Evolutionary conservation across 1,140 invertebrate species (phyloP).

Genomic region (Gyrodactylus salaris): DNA sequence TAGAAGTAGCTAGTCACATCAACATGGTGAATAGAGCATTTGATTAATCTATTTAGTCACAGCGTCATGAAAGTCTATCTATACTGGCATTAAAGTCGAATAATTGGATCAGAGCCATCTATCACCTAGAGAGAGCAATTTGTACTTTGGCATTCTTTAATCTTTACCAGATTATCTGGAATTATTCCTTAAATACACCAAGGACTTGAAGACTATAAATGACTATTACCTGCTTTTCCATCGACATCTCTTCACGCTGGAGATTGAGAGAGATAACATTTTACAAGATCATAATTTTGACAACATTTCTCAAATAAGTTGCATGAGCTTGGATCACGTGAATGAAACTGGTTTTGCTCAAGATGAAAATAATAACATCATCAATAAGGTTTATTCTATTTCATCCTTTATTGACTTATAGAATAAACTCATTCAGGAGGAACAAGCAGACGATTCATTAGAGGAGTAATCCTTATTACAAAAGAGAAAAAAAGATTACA

Average conservation of each 20-base stretch:
- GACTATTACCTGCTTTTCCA: background rate
- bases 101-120: background rate
- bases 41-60: background rate
- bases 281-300: no score
- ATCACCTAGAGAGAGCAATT: background rate
- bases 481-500: no score
- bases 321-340: no score
- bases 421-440: no score
- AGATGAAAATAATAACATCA: no score
- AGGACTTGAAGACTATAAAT: background rate
- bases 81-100: background rate
- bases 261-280: no score
- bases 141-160: background rate
- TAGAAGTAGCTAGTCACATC: background rate
- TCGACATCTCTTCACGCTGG: background rate
- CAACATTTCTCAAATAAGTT: no score
- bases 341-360: no score
- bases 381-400: no score
- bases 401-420: no score
- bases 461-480: no score
- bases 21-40: background rate
- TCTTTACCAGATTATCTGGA: background rate
- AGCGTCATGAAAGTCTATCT: background rate
- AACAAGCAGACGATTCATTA: no score
- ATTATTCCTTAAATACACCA: background rate